Percentiles rank a stretch among this genome's conserved stretches.
These are phyloP conservation scores for Scopus umbretta DNA, from an alignment of 2,113 vertebrate genomes.

Conservation along the genomic window DNA sequence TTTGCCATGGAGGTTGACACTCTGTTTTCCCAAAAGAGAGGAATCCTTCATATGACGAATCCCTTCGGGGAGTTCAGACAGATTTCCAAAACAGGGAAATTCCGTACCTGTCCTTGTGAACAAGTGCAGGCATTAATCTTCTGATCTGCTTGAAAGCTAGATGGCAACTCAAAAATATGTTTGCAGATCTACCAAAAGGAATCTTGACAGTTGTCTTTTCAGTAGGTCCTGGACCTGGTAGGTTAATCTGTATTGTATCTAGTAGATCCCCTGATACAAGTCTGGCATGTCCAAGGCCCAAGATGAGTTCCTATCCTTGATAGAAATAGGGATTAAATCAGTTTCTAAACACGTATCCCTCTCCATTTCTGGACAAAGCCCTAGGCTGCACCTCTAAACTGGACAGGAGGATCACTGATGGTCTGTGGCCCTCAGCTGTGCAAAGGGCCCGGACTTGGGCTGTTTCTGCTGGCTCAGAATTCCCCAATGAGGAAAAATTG, in stretches of 20 bases:
- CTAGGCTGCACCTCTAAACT: neutral
- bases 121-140: neutral
- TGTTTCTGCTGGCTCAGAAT: neutral
- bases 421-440: neutral
- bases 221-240: neutral
- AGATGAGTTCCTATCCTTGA: neutral
- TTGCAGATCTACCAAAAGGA: neutral
- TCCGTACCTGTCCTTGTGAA: neutral
- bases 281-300: neutral
- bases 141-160: neutral
- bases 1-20: neutral
- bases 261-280: neutral
- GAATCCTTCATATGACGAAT: neutral
- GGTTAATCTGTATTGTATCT: neutral
- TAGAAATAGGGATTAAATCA: neutral
- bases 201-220: neutral
- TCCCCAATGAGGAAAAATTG: neutral
- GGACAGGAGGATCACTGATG: neutral
- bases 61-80: neutral
- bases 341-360: neutral
- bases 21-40: neutral
- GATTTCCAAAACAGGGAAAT: neutral
- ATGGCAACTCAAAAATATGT: neutral
- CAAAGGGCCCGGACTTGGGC: neutral
- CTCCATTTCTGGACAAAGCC: neutral